Conservation (phyloP, 1,140 invertebrate species). For the Portunus trituberculatus region DNA sequence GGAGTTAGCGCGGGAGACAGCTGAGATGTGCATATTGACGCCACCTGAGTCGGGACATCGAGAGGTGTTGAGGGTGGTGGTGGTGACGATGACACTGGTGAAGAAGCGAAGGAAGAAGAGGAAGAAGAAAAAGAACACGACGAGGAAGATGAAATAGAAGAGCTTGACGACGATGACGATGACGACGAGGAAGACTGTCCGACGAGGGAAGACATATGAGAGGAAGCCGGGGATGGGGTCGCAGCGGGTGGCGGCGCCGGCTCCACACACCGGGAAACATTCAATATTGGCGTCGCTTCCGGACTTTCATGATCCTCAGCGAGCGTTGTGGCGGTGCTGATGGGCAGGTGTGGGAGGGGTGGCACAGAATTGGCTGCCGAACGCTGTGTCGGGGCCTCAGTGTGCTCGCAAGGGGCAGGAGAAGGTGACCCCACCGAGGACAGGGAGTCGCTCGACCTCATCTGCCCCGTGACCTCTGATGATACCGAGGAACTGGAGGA, state of each 20-base stretch:
- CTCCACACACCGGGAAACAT: constrained; percentile 36
- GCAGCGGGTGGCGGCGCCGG: constrained; percentile 25
- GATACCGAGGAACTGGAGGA: constrained; percentile 49
- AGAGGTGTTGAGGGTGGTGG: not conserved
- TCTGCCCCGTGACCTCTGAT: constrained; percentile 35
- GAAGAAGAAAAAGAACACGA: constrained; percentile 23
- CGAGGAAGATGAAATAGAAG: not conserved
- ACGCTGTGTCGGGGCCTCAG: not conserved
- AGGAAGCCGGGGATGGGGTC: constrained; percentile 14
- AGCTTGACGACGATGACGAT: constrained; percentile 21
- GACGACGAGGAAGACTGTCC: constrained; percentile 45
- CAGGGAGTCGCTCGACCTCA: constrained; percentile 44
- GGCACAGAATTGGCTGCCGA: not conserved
- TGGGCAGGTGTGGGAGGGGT: not conserved
- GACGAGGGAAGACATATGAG: constrained; percentile 12
- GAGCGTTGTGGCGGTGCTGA: constrained; percentile 28
- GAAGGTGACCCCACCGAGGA: constrained; percentile 42
- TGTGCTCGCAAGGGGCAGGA: constrained; percentile 24
- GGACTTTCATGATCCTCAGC: not conserved
- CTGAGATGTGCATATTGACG: not conserved
- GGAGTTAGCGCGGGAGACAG: constrained; percentile 35
- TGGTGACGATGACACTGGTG: not conserved
- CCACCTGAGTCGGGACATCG: not conserved
- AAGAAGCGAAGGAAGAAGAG: constrained; percentile 36
- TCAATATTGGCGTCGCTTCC: constrained; percentile 29